Percentiles rank a stretch among this genome's conserved stretches.
Conservation (phyloP, 2,113 vertebrate genomes). For the Stigmatopora nigra region DNA sequence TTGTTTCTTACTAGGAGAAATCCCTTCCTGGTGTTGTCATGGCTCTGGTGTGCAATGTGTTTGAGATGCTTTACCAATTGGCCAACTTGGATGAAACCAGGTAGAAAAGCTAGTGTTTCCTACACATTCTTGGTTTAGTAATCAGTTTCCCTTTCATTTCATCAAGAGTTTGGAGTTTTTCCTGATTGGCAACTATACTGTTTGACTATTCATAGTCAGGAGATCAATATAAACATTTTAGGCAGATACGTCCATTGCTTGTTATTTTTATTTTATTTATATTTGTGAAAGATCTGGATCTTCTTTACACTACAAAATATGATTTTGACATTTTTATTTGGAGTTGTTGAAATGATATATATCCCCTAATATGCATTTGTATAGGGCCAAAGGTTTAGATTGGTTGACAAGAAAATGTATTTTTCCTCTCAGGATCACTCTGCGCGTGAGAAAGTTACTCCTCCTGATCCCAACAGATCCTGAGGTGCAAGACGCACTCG, state of each 20-base stretch:
- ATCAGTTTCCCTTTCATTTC: too few species aligned
- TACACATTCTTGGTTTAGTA: not conserved
- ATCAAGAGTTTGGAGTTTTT: too few species aligned
- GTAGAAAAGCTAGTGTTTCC: slow-evolving; percentile 55
- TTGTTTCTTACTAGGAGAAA: slow-evolving; percentile 78
- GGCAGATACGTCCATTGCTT: too few species aligned
- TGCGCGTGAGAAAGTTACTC: slow-evolving; percentile 89
- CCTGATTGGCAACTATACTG: too few species aligned
- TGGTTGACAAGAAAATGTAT: not conserved
- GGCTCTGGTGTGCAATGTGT: slow-evolving; percentile 96
- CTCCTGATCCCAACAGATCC: slow-evolving; percentile 96
- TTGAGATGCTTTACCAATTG: slow-evolving; percentile 98
- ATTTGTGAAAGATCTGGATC: not conserved
- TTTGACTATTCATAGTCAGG: too few species aligned
- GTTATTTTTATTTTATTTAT: too few species aligned
- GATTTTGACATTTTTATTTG: not conserved
- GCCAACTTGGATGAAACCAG: slow-evolving; percentile 94
- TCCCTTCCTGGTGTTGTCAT: slow-evolving; percentile 96
- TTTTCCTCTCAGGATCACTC: slow-evolving; percentile 77
- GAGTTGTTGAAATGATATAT: too few species aligned
- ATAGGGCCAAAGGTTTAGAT: not conserved
- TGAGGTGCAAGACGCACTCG: slow-evolving; percentile 95
- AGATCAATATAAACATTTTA: too few species aligned
- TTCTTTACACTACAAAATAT: not conserved
- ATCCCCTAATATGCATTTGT: too few species aligned